phyloP scores from a whole-genome alignment of 2,113 vertebrate genomes.

The Eulemur rufifrons region DNA sequence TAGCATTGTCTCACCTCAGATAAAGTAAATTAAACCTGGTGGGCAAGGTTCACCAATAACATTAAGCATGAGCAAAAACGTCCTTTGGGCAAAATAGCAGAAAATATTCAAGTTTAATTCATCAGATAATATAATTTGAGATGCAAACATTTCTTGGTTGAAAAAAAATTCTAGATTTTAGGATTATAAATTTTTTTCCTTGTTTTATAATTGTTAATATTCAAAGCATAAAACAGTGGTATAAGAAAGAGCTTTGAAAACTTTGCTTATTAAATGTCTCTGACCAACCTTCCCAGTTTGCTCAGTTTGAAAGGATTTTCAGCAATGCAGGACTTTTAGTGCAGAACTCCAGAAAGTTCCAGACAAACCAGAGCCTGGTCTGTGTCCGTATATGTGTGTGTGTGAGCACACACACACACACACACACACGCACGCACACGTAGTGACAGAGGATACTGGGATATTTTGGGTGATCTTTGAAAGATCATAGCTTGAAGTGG shows the following conservation, averaged over 20 bases:
- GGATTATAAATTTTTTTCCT: neutral
- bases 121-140: neutral
- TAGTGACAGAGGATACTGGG: neutral
- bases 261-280: neutral
- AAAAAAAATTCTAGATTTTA: neutral
- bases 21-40: neutral
- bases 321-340: neutral
- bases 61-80: neutral
- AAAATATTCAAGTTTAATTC: neutral
- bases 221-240: neutral
- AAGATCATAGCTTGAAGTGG: neutral
- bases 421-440: too few species aligned
- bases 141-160: neutral
- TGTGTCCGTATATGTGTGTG: neutral
- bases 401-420: too few species aligned
- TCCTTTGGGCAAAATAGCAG: neutral
- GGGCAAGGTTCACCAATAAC: neutral
- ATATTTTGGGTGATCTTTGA: neutral
- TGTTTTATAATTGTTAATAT: neutral
- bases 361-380: neutral
- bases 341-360: neutral
- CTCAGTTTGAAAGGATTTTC: neutral
- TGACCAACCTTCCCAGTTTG: neutral
- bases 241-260: neutral
- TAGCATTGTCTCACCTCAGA: neutral